Conservation (phyloP, 2,113 vertebrate genomes). For the Prinia subflava region DNA sequence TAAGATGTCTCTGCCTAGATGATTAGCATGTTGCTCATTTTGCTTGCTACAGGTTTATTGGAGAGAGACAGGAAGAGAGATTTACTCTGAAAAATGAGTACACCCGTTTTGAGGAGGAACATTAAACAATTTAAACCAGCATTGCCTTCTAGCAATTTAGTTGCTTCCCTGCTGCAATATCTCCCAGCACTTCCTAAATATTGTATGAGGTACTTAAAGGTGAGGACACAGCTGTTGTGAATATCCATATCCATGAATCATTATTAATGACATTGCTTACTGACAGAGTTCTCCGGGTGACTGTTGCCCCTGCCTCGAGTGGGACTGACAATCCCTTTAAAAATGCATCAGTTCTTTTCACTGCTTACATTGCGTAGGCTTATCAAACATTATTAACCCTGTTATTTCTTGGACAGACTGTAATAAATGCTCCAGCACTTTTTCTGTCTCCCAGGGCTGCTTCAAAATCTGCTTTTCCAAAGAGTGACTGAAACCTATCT, state of each 20-base stretch:
- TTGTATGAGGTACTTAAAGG: constrained; percentile 74
- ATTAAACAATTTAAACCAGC: constrained; percentile 60
- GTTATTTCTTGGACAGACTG: constrained; percentile 50
- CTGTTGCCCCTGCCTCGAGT: constrained; percentile 39
- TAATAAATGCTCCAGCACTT: constrained; percentile 58
- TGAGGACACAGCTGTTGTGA: constrained; percentile 71
- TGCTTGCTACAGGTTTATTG: neutral
- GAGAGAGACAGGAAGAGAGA: neutral
- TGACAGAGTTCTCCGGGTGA: constrained; percentile 65
- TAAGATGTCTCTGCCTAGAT: neutral
- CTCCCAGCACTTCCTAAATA: constrained; percentile 70
- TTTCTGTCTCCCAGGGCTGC: constrained; percentile 15
- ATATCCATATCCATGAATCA: constrained; percentile 73
- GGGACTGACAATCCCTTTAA: constrained; percentile 66
- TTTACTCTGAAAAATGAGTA: constrained; percentile 23
- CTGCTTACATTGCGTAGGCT: constrained; percentile 51
- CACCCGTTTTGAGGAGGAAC: constrained; percentile 40
- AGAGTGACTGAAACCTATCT: constrained; percentile 49
- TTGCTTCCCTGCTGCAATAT: constrained; percentile 66
- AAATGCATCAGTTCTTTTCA: constrained; percentile 70
- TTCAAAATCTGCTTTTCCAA: constrained; percentile 45
- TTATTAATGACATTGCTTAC: constrained; percentile 65
- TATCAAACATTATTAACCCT: constrained; percentile 72
- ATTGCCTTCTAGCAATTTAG: constrained; percentile 65
- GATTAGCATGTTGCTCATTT: constrained; percentile 19